Evolutionary conservation across 2,797 vertebrate genomes (phyloP).

Genomic region (Helicolenus hilgendorfi): DNA sequence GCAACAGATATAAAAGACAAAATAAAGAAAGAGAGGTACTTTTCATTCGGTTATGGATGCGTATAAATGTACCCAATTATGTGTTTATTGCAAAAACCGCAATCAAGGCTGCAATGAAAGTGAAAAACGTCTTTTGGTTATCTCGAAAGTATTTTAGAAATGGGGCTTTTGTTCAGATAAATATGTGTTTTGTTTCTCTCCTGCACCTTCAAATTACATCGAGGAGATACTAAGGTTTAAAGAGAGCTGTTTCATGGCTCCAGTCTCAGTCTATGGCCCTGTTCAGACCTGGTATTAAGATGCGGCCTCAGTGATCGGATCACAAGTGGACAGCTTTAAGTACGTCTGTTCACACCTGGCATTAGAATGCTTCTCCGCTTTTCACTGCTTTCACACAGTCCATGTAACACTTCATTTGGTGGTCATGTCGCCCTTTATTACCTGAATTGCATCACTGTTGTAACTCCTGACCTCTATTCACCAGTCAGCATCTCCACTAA

Average conservation of each 20-base stretch:
- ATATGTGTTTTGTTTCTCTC: neutral
- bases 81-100: neutral
- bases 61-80: neutral
- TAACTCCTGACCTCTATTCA: conserved; percentile 3
- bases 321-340: no score
- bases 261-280: neutral
- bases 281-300: no score
- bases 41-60: neutral
- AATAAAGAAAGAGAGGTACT: neutral
- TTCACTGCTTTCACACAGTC: neutral
- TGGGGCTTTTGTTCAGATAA: neutral
- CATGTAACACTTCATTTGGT: neutral
- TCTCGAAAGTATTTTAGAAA: neutral
- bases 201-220: neutral
- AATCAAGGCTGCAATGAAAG: neutral
- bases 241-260: neutral
- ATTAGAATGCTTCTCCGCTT: no score
- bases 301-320: no score
- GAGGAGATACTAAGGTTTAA: neutral
- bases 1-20: neutral
- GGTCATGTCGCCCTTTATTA: neutral
- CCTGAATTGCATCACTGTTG: neutral
- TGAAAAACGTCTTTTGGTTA: neutral
- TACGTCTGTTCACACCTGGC: no score
- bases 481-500: neutral